phyloP scores from a whole-genome alignment of 2,113 vertebrate species.

The Eurypyga helias region DNA sequence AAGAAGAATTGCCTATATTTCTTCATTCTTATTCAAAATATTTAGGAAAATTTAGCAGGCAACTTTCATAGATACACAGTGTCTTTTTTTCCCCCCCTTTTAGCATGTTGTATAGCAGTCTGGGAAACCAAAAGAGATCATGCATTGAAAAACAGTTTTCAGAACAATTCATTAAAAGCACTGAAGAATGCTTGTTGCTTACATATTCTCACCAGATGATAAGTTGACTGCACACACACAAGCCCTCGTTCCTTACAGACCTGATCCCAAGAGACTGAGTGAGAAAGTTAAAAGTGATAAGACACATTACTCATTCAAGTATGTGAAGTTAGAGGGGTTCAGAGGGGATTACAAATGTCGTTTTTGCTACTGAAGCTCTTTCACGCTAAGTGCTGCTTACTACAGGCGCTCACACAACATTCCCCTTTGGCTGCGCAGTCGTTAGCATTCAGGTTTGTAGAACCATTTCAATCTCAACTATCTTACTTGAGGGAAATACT shows the following conservation, averaged over 20 bases:
- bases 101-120: background rate
- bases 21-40: background rate
- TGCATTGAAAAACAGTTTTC: background rate
- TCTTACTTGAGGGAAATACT: background rate
- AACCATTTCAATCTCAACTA: background rate
- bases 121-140: background rate
- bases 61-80: background rate
- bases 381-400: background rate
- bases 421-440: background rate
- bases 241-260: background rate
- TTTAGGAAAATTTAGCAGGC: background rate
- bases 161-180: background rate
- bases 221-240: background rate
- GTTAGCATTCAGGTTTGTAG: background rate
- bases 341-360: background rate
- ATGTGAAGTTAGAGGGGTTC: background rate
- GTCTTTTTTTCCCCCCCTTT: background rate
- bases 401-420: background rate
- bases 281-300: background rate
- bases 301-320: background rate
- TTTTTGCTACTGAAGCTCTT: background rate
- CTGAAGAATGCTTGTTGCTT: background rate
- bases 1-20: background rate
- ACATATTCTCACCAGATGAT: background rate
- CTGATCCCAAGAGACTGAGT: background rate